Evolutionary conservation across 2,113 vertebrate genomes (phyloP), one percentile per base, ranked within the genome.

Genomic region (Takifugu flavidus): DNA sequence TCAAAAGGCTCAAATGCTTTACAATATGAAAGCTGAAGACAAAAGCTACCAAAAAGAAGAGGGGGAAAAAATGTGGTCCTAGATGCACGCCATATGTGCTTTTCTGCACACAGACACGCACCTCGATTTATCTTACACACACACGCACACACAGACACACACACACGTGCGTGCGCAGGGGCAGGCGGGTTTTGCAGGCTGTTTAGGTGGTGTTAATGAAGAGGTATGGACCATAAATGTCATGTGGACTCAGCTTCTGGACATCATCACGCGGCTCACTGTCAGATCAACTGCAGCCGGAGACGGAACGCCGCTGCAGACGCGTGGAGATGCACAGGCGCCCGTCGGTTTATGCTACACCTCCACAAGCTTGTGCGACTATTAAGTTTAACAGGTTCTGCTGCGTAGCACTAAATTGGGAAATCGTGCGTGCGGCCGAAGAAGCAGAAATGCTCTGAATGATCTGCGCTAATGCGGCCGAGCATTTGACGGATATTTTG

Each of bases 141-240:
- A 55, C 74, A 72, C 75, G 65, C 70, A 58, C 49, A 72, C 47
- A 11, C 20, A 25, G n/a, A 25, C 52, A n/a, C 28, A 34, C 13
- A 70, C 73, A 59, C 64, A 51, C 65, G 67, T 65, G n/a, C 20
- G 20, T 20, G 20, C 20, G 20, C 20, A 20, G 60, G 67, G 74
- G 29, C 63, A 64, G 74, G 56, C 13, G 49, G 85, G 82, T 78
- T 88, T 39, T 69, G 88, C 71, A 73, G 86, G 90, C 89, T 86
- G 91, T 91, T 93, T 93, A 94, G 91, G 83, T 93, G 90, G 90
- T 92, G 90, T 84, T 93, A 94, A 94, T 93, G 91, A 94, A 89
- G 91, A 91, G 92, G 89, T 90, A 90, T 90, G 90, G 89, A 89
- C 88, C 87, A 78, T 92, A 94, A 92, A 91, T 87, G 91, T 91